phyloP scores from a whole-genome alignment of 2,797 vertebrate genomes.

The Spinus olivaceus region DNA sequence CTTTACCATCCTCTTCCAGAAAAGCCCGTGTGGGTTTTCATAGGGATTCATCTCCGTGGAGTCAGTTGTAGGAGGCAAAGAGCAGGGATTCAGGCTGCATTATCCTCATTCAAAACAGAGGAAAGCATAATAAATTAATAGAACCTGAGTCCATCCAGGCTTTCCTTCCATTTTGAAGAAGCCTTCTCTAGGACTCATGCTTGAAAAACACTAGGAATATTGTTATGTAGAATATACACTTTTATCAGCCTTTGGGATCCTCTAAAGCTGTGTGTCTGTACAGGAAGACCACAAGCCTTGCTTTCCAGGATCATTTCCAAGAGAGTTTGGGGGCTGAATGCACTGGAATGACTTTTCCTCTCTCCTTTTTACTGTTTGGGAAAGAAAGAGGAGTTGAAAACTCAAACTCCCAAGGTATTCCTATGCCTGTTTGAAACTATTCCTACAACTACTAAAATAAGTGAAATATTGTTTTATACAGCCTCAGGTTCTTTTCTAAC shows the following conservation, averaged over 20 bases:
- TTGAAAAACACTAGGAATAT: not conserved
- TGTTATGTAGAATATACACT: not conserved
- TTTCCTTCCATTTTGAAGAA: not conserved
- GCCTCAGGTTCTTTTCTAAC: not conserved
- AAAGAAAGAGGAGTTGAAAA: not conserved
- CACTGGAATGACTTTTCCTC: not conserved
- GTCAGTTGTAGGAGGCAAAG: not conserved
- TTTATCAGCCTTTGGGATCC: not conserved
- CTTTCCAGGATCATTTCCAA: not conserved
- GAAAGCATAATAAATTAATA: not conserved
- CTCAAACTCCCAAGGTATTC: not conserved
- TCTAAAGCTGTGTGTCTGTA: not conserved
- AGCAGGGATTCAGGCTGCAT: not conserved
- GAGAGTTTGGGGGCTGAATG: not conserved
- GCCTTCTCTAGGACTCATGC: not conserved
- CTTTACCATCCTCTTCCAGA: not conserved
- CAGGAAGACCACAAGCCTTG: not conserved
- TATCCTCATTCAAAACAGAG: not conserved
- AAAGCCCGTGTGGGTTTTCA: not conserved
- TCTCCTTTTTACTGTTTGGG: not conserved
- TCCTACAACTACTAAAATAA: not conserved
- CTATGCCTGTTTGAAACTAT: not conserved
- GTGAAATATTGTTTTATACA: not conserved
- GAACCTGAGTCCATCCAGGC: not conserved
- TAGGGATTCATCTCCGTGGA: not conserved